Percentiles rank a stretch among this genome's conserved stretches.
Evolutionary conservation across 2,888 invertebrate genomes (phyloP).

Genomic region (Tipula vernalis): DNA sequence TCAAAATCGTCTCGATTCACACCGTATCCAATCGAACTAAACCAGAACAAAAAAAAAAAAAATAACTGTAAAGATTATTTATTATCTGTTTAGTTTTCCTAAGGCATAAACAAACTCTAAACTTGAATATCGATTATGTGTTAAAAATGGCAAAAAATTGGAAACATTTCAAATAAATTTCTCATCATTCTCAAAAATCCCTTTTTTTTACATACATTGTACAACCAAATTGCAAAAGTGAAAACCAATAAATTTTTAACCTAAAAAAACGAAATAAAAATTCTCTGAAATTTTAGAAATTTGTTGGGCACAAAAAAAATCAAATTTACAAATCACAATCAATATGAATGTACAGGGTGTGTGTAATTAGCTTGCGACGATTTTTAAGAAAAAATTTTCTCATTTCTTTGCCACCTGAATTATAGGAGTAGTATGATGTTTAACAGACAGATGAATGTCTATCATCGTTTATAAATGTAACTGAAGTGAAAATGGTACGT

Average conservation of each 20-base stretch:
- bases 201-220: background rate
- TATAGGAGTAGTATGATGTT: too few relatives aligned
- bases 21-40: background rate
- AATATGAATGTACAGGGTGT: background rate
- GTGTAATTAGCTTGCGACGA: too few relatives aligned
- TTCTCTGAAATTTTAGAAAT: background rate
- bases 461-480: too few relatives aligned
- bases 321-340: background rate
- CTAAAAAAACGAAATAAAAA: background rate
- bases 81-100: conserved; percentile 4
- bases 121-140: background rate
- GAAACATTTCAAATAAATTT: background rate
- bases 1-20: background rate
- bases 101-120: background rate
- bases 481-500: too few relatives aligned
- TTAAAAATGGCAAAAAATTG: background rate
- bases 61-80: background rate
- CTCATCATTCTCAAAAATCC: background rate
- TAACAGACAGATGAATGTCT: too few relatives aligned
- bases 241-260: background rate
- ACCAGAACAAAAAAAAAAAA: background rate
- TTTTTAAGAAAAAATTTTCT: too few relatives aligned
- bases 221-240: background rate
- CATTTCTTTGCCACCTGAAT: too few relatives aligned
- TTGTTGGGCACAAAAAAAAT: background rate